Percentiles rank a stretch among this genome's conserved stretches.
Conservation (phyloP, 2,797 vertebrate species). For the Tympanoctomys barrerae region DNA sequence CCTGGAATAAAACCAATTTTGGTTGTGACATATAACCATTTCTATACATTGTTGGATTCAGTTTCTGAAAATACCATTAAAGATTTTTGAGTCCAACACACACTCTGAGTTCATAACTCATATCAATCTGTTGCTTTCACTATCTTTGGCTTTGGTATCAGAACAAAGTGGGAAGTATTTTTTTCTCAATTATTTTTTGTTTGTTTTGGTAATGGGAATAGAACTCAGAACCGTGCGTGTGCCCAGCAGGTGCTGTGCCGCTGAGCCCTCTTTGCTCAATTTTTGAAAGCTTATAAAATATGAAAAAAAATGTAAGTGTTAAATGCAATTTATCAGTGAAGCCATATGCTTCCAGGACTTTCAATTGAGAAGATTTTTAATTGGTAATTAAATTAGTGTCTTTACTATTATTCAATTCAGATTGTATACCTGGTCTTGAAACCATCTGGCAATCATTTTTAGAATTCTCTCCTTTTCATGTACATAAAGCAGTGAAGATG, state of each 20-base stretch:
- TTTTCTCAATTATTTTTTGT: background rate
- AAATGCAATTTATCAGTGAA: background rate
- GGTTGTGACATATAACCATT: background rate
- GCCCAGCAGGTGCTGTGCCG: too few species aligned
- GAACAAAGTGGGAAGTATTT: background rate
- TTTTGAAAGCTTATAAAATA: constrained; percentile 28
- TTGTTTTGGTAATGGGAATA: too few species aligned
- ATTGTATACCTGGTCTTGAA: constrained; percentile 22
- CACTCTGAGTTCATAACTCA: background rate
- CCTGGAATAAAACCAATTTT: background rate
- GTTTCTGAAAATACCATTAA: constrained; percentile 31
- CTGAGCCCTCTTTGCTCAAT: background rate
- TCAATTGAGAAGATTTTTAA: background rate
- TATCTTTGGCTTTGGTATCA: background rate
- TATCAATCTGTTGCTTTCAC: background rate
- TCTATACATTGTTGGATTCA: background rate
- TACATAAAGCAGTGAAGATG: background rate
- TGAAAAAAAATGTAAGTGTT: constrained; percentile 14
- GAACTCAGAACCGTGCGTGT: too few species aligned
- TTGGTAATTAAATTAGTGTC: background rate
- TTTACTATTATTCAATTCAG: background rate
- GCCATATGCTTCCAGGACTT: background rate
- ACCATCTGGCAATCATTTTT: background rate
- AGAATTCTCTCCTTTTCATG: background rate
- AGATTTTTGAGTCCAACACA: background rate